Evolutionary conservation across 2,888 invertebrate species (phyloP), one percentile per base, ranked within the genome.

Genomic region (Cosmia trapezina): DNA sequence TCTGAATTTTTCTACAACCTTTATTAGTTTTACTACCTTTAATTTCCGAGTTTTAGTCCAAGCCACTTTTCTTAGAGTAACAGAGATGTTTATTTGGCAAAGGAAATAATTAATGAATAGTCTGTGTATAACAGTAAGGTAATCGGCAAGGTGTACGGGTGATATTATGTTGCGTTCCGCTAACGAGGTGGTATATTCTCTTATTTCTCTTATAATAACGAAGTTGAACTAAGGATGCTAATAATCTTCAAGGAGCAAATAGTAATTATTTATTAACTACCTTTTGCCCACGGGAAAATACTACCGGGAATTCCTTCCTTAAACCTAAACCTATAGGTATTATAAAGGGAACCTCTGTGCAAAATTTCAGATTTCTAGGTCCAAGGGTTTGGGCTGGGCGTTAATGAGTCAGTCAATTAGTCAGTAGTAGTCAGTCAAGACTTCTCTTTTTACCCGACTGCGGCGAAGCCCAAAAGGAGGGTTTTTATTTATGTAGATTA

Each of bases 111-210:
- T 83, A 73, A 79, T 73, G 64, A 51, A 74, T 67, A 28, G 17
- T 28, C 65, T 70, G 56, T 60, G 41, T 65, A 59, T 37, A 41
- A 60, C 28, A 14, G 78, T 70, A 73, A 73, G 56, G 67, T 60
- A 80, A 78, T 70, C 63, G 22, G 59, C 54, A 64, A 64, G 70
- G 54, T 83, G 59, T 67, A 67, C 64, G 53, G 64, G 22, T 73
- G 67, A 73, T 83, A 83, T 83, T 83, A 57, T 60, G 67, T 83
- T 83, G 73, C 80, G 61, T 64, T 60, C 22, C 47, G 28, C 67
- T 80, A 83, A 80, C 74, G 68, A 80, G 80, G 80, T 22, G 28
- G 66, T 57, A 47, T 70, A 51, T 68, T 57, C 57, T 60, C 41
- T 62, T 43, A 56, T 63, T 28, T 37, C 37, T 37, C 37, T 37